Conservation (phyloP, 1,140 invertebrate species). For the Platyscapa corneri region DNA sequence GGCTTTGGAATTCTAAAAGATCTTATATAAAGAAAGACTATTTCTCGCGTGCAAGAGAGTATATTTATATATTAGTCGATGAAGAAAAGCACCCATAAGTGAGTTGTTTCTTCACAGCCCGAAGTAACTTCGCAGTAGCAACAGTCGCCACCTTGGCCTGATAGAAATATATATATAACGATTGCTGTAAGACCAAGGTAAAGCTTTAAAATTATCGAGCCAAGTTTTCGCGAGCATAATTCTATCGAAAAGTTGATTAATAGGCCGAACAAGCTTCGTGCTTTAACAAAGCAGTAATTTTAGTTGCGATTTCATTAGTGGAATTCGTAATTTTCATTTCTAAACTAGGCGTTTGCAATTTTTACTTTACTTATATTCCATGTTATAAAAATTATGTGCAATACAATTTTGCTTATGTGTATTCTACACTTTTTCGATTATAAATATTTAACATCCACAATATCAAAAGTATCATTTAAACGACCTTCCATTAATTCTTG, state of each 20-base stretch:
- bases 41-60: neutral
- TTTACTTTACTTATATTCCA: neutral
- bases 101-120: neutral
- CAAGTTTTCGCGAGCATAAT: slow-evolving; percentile 55
- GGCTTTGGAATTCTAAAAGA: too few relatives aligned
- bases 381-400: neutral
- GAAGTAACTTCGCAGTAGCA: neutral
- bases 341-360: neutral
- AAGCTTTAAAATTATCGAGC: neutral
- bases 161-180: slow-evolving; percentile 18
- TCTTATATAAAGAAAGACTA: too few relatives aligned
- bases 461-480: too few relatives aligned
- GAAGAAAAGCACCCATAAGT: slow-evolving; percentile 1
- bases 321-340: neutral
- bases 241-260: slow-evolving; percentile 59
- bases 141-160: neutral
- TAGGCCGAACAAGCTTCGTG: slow-evolving; percentile 55
- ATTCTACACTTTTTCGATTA: too few relatives aligned
- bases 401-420: too few relatives aligned
- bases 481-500: too few relatives aligned
- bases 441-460: too few relatives aligned
- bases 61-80: neutral
- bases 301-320: neutral
- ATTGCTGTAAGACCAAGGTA: neutral
- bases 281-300: slow-evolving; percentile 33